Conservation (phyloP, 2,113 vertebrate genomes). For the Stigmatopora argus region DNA sequence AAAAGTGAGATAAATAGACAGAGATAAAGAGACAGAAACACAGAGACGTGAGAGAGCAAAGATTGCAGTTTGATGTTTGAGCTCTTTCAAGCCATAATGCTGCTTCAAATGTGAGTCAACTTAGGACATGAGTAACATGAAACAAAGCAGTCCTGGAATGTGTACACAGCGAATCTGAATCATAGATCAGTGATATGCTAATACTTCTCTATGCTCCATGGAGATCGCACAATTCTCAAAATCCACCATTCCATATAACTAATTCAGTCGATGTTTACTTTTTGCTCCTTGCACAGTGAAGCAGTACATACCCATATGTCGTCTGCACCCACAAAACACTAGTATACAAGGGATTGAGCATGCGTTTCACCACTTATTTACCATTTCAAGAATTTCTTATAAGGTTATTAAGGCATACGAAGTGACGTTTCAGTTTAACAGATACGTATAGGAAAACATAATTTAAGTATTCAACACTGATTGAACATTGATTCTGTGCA, state of each 20-base stretch:
- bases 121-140: slow-evolving; percentile 10
- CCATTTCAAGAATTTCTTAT: not conserved
- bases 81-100: slow-evolving; percentile 20
- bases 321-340: no score
- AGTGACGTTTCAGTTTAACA: not conserved
- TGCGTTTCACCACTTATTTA: no score
- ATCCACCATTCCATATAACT: not conserved
- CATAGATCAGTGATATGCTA: not conserved
- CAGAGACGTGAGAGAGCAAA: not conserved
- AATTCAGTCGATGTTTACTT: not conserved
- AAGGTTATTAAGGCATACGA: not conserved
- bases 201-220: not conserved
- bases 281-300: not conserved
- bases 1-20: slow-evolving; percentile 34
- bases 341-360: no score
- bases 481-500: not conserved
- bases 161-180: not conserved
- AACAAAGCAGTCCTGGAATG: not conserved
- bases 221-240: not conserved
- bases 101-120: slow-evolving; percentile 4
- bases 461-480: not conserved
- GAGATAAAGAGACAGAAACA: slow-evolving; percentile 24
- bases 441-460: not conserved
- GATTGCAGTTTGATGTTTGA: slow-evolving; percentile 11
- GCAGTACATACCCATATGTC: no score